These are phyloP conservation scores for Petrophora chlorosata DNA, from an alignment of 2,888 invertebrate genomes.

Conservation along the genomic window DNA sequence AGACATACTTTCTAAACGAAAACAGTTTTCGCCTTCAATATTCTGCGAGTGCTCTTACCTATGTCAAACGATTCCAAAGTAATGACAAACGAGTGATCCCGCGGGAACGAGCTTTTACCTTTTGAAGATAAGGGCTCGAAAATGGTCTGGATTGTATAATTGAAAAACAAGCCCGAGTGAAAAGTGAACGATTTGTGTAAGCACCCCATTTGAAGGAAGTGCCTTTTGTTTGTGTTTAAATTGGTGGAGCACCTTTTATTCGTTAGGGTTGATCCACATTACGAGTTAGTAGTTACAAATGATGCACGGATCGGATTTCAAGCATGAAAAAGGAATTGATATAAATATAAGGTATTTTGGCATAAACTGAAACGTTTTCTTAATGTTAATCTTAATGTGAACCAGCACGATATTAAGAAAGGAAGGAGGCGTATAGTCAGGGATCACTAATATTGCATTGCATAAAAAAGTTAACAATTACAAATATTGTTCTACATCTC, in stretches of 20 bases:
- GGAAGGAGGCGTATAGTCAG: too few relatives aligned
- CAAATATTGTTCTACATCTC: too few relatives aligned
- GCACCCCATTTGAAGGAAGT: conserved; percentile 13
- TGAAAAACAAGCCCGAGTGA: conserved; percentile 30
- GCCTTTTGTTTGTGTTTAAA: conserved; percentile 18
- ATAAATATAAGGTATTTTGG: too few relatives aligned
- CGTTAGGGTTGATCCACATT: not conserved
- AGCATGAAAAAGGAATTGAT: too few relatives aligned
- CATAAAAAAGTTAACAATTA: too few relatives aligned
- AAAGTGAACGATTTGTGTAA: conserved; percentile 23
- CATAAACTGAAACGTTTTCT: too few relatives aligned
- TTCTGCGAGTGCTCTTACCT: conserved; percentile 35
- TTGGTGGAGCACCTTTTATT: conserved; percentile 9
- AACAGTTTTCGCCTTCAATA: conserved; percentile 16
- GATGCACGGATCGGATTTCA: too few relatives aligned
- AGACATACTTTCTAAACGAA: not conserved
- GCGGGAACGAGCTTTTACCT: conserved; percentile 33
- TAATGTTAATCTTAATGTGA: too few relatives aligned
- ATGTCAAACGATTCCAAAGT: conserved; percentile 40
- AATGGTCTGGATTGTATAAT: conserved; percentile 31
- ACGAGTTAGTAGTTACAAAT: too few relatives aligned
- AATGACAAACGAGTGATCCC: conserved; percentile 44
- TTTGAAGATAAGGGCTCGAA: conserved; percentile 27
- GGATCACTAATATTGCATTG: too few relatives aligned
- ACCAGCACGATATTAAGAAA: too few relatives aligned